Evolutionary conservation across 2,113 vertebrate species (phyloP), one percentile per base, ranked within the genome.

Genomic region (Sorex araneus): DNA sequence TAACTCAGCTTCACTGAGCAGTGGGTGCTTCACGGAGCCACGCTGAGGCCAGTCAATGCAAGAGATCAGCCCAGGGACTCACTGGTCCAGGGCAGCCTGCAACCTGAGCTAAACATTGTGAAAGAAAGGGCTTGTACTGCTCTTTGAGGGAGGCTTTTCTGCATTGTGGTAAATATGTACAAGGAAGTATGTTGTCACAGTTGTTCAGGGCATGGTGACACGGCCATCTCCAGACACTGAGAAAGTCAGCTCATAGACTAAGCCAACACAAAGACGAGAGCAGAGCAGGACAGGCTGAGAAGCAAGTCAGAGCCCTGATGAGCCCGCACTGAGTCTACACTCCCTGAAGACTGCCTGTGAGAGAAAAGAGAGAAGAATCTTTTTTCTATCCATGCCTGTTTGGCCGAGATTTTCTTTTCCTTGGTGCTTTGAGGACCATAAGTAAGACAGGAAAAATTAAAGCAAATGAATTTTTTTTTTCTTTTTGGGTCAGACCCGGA

Each of bases 171-270:
- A 76, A 64, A 57, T 76, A 40, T 70, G 83, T 94, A 95, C 92
- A 97, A 95, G 86, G 80, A 96, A 90, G 70, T 79, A 87, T 80
- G 86, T 74, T 95, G 92, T 94, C 80, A 92, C 70, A 90, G 60
- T 77, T 77, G 34, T 25, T 79, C 45, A 70, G 76, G 76, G 85
- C 86, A 4, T 27, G 69, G 84, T 90, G 91, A 71, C 95, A 95
- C 63, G 0, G 86, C 77, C 63, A 57, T 77, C 92, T 74, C 89
- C 27, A 34, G 76, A 96, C 96, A 95, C 93, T 81, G 84, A 79
- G 66, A 82, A 90, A 87, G 85, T 80, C 93, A 95, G 82, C 6
- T 71, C 76, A 25, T 45, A 95, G 86, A 92, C 63, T 87, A 86
- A 92, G 73, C 32, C 86, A 76, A 30, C 19, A 95, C 83, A 96